Conservation (phyloP, 2,113 vertebrate genomes). For the Macquaria australasica region DNA sequence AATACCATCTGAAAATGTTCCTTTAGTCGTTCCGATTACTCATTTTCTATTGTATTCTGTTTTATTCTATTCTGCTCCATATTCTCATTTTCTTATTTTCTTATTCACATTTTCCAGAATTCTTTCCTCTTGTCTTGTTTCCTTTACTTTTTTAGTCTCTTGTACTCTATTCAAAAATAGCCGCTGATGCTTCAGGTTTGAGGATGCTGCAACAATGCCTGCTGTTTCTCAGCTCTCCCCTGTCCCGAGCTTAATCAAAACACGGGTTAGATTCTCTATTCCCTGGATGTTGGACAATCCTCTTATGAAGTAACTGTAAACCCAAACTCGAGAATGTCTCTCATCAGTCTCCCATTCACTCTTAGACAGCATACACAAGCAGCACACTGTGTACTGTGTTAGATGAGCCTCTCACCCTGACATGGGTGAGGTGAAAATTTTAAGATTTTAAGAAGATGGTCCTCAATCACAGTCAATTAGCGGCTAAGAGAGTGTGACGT, state of each 20-base stretch:
- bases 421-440: slow-evolving; percentile 11
- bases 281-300: slow-evolving; percentile 64
- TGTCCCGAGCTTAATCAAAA: slow-evolving; percentile 56
- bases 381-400: background rate
- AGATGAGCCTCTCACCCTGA: slow-evolving; percentile 15
- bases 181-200: slow-evolving; percentile 43
- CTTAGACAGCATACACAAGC: slow-evolving; percentile 24
- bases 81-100: background rate
- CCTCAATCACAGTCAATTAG: slow-evolving; percentile 75
- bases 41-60: background rate
- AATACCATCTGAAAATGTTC: background rate
- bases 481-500: slow-evolving; percentile 28
- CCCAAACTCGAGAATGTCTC: slow-evolving; percentile 54
- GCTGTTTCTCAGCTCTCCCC: slow-evolving; percentile 33
- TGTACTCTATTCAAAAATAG: slow-evolving; percentile 16
- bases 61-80: background rate
- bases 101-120: background rate
- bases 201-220: slow-evolving; percentile 30
- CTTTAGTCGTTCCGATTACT: background rate
- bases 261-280: slow-evolving; percentile 56
- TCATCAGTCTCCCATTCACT: slow-evolving; percentile 52
- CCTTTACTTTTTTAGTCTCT: background rate
- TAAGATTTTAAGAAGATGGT: slow-evolving; percentile 39
- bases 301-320: slow-evolving; percentile 68
- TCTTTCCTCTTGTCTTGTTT: background rate